phyloP scores from a whole-genome alignment of 1,140 invertebrate species.

The Drosophila subpulchrella region DNA sequence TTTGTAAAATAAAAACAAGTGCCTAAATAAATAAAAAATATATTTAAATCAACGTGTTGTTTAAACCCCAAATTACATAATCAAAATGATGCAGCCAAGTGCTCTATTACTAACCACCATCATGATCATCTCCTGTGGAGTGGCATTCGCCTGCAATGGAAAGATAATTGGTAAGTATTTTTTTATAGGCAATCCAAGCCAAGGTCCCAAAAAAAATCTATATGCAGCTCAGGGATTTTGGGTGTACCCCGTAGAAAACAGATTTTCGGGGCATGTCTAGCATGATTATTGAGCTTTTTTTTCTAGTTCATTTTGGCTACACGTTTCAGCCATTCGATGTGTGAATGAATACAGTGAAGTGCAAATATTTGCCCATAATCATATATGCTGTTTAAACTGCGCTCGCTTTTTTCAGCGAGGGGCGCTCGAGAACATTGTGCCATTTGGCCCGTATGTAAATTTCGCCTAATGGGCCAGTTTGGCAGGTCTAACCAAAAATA shows the following conservation, averaged over 20 bases:
- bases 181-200: conserved; percentile 8
- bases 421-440: conserved; percentile 42
- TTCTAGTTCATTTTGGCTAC: conserved; percentile 43
- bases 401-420: conserved; percentile 39
- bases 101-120: conserved; percentile 60
- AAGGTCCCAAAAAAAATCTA: conserved; percentile 15
- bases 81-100: conserved; percentile 70
- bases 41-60: conserved; percentile 8
- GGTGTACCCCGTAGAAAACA: conserved; percentile 24
- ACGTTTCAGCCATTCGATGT: conserved; percentile 69
- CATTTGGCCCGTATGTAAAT: conserved; percentile 7
- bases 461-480: conserved; percentile 22
- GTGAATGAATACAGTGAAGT: conserved; percentile 63
- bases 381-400: conserved; percentile 55
- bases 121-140: conserved; percentile 63
- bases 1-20: conserved; percentile 52
- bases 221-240: conserved; percentile 49
- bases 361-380: conserved; percentile 58
- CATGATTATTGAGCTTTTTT: conserved; percentile 36
- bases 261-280: conserved; percentile 19
- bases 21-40: conserved; percentile 16
- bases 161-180: conserved; percentile 80
- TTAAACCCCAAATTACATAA: conserved; percentile 20
- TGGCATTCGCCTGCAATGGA: conserved; percentile 75
- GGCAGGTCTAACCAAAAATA: conserved; percentile 40